Evolutionary conservation across 1,140 invertebrate species (phyloP).

Genomic region (Ceratina australensis): DNA sequence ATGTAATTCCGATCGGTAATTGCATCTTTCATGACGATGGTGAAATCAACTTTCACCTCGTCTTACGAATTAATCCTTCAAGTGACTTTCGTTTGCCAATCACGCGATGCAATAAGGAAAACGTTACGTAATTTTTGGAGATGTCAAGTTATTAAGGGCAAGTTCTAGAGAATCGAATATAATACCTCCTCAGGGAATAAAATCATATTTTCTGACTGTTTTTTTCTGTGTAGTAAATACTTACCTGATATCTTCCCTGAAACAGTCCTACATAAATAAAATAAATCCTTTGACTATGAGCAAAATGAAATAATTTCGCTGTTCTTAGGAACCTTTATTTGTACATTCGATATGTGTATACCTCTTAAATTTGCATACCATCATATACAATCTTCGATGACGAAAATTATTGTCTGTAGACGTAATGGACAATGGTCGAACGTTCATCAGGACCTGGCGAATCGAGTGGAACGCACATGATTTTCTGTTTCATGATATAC

Average conservation of each 20-base stretch:
- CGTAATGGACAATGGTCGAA: slow-evolving; percentile 11
- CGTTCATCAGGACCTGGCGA: neutral
- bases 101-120: too few relatives aligned
- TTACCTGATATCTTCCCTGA: too few relatives aligned
- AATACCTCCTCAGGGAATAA: too few relatives aligned
- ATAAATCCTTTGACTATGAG: neutral
- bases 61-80: neutral
- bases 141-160: too few relatives aligned
- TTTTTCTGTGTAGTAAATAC: too few relatives aligned
- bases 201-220: too few relatives aligned
- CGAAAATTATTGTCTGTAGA: slow-evolving; percentile 45
- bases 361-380: neutral
- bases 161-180: too few relatives aligned
- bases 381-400: slow-evolving; percentile 16
- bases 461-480: slow-evolving; percentile 1
- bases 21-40: neutral
- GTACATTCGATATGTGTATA: slow-evolving; percentile 14
- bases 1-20: neutral
- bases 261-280: neutral
- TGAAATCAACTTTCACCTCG: neutral
- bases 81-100: neutral
- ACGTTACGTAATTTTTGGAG: too few relatives aligned
- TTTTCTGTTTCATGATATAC: neutral
- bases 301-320: neutral
- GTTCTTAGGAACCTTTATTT: slow-evolving; percentile 32